These are phyloP conservation scores for Pseudobourletiella spinata DNA, from an alignment of 1,140 invertebrate species.

Conservation along the genomic window DNA sequence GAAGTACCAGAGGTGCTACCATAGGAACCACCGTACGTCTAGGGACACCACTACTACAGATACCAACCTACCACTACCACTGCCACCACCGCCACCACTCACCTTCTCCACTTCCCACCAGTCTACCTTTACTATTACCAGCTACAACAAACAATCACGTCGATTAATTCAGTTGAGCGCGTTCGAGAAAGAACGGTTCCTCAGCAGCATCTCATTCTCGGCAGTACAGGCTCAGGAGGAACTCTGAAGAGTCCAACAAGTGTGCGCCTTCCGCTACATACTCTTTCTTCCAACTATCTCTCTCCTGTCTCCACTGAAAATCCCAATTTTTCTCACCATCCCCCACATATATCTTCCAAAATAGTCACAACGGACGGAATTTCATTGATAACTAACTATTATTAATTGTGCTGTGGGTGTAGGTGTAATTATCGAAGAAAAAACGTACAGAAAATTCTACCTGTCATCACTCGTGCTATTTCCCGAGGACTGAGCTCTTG, in stretches of 20 bases:
- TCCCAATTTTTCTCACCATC: no score
- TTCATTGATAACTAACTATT: no score
- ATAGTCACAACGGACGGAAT: no score
- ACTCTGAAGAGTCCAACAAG: background rate
- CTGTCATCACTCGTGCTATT: no score
- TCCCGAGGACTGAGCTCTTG: no score
- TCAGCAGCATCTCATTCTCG: background rate
- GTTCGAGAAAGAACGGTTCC: background rate
- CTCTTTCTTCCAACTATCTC: background rate
- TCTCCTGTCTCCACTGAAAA: background rate
- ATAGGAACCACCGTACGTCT: no score
- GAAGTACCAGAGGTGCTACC: no score
- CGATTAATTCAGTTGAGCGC: slow-evolving; percentile 7
- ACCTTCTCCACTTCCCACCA: background rate
- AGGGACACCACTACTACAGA: no score
- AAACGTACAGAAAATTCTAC: no score
- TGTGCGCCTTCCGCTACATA: background rate
- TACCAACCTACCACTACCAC: background rate
- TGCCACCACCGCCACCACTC: background rate
- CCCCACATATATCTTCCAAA: no score
- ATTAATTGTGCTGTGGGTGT: no score
- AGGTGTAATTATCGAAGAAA: no score
- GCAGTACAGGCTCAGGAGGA: background rate
- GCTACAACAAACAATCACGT: background rate
- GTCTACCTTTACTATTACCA: background rate